These are phyloP conservation scores for Oncopodura yosiiana DNA, from an alignment of 1,140 invertebrate species.

Conservation along the genomic window DNA sequence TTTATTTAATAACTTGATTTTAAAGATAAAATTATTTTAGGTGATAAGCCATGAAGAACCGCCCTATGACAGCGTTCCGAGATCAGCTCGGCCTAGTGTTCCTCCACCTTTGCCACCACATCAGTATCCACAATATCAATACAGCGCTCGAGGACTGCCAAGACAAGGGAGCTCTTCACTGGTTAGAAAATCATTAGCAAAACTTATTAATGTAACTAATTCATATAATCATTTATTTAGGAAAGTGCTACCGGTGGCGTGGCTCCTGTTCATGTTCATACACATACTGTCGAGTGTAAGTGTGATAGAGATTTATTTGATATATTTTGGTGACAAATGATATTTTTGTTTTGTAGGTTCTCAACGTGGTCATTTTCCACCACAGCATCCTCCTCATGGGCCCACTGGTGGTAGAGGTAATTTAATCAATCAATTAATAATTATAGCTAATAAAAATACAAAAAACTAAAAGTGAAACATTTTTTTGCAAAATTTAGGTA, in stretches of 20 bases:
- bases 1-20: constrained; percentile 38
- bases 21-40: no score
- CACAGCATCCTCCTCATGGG: constrained; percentile 37
- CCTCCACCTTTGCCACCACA: constrained; percentile 36
- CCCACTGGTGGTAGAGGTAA: constrained; percentile 25
- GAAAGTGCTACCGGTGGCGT: constrained; percentile 46
- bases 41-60: constrained; percentile 29
- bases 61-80: constrained; percentile 35
- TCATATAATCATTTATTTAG: no score
- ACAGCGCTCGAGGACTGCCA: constrained; percentile 39
- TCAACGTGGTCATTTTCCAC: constrained; percentile 28
- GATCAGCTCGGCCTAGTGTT: constrained; percentile 22
- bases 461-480: no score
- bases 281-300: constrained; percentile 68
- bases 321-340: neutral
- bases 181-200: no score
- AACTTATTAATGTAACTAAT: no score
- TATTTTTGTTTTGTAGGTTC: neutral
- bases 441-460: no score
- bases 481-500: no score
- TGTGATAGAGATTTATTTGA: neutral
- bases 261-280: constrained; percentile 50
- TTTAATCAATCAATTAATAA: no score
- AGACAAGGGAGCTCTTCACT: constrained; percentile 59
- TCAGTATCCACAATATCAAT: constrained; percentile 39